Evolutionary conservation across 2,797 vertebrate species (phyloP), one percentile per base, ranked within the genome.

Genomic region (Rhinichthys osculus): DNA sequence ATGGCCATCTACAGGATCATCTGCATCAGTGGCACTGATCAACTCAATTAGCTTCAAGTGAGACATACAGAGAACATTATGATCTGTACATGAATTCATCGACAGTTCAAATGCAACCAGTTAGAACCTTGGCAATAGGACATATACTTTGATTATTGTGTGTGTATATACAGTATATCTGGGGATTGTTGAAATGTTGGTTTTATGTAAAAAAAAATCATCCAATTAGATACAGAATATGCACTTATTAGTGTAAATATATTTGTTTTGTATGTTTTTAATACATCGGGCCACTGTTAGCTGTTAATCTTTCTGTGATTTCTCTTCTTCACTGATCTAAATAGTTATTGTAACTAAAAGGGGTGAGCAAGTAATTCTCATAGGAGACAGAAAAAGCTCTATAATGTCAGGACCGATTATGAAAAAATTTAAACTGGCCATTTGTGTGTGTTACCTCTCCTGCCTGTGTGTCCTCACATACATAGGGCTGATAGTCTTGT

Each of bases 401-500:
- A 35, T 38, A 21, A 33, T 38, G 62, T 69, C 8, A 21, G 40
- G 11, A 73, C 27, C 0, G 54, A 33, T 62, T 73, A 69, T 69
- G 17, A 69, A 38, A 69, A 50, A 21, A 21, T 38, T 69, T 10
- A 4, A 69, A 21, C 13, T 50, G 6, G 50, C 19, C 73, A 3
- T 59, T 2, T 5, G 30, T 44, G 62, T 64, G 54, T 64, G 47
- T n/a, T 86, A 97, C 98, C 96, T 98, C 95, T 74, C 97, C 97
- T 73, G 95, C 90, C 88, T 92, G 93, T 54, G 96, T 93, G 89
- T 96, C 97, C 94, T 99, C 97, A 92, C 98, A 99, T 88, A 99
- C 96, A 84, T 95, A 98, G n/a, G 95, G 97, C 91, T 96, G 95
- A 91, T 99, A 98, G 86, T 94, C 89, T 90, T 94, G 93, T 23